Base-by-base conservation (phyloP, 2,888 invertebrate genomes). In the Pandemis cinnamomeana region DNA sequence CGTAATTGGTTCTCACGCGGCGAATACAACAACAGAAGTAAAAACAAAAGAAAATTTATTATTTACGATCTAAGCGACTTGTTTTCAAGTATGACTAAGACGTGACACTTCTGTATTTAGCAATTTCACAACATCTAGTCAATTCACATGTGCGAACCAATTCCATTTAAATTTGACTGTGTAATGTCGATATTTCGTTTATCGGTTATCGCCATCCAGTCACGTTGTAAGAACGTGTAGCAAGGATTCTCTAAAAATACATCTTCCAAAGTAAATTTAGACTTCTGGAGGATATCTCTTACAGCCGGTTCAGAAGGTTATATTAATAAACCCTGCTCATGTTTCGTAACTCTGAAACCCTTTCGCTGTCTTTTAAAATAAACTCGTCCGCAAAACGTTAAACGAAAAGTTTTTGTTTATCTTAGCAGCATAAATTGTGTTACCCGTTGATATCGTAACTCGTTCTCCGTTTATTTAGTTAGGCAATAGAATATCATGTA, bases 201-300 rank as follows among this genome's bases (percentile, higher is more conserved):
- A 41, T 63, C 20, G 11, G 36, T n/a, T 48, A 61, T 62, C 51
- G 41, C 20, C 5, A 13, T n/a, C 11, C 51, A 51, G 62, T 70
- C 61, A 70, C 55, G 44, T 42, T 13, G 7, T 10, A 48, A 36
- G 48, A 51, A 42, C 62, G 48, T 20, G 67, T 20, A 5, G 63
- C 42, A 42, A 61, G 42, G 67, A 67, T 10, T 10, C 8, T 51
- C 48, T 42, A 61, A 41, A 51, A 69, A 62, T 69, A 51, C 10
- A 5, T 27, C 5, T 36, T n/a, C 15, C 42, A n/a, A 69, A 69
- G 46, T 61, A 67, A 41, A 61, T 20, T 11, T 44, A 20, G 63
- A 11, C 20, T 46, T 44, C 69, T 61, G 11, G 36, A 36, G 20
- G 48, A 13, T 67, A 67, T 27, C 27, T 55, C 67, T 55, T 55